Percentiles rank a stretch among this genome's conserved stretches.
These are phyloP conservation scores for Balearica regulorum DNA, from an alignment of 2,797 vertebrate genomes.

Conservation along the genomic window DNA sequence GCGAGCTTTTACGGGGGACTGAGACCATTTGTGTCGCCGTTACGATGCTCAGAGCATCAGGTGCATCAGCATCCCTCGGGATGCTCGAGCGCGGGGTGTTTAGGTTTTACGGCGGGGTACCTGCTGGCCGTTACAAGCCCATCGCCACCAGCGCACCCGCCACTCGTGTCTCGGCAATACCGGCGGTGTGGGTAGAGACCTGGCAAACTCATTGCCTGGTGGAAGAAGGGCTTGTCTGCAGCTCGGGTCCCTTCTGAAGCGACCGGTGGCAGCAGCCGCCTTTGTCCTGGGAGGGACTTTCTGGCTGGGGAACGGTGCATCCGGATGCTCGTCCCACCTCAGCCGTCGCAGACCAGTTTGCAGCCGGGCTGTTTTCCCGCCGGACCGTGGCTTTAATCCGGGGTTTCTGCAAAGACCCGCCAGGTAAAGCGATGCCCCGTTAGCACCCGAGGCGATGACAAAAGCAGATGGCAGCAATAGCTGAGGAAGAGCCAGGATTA, in stretches of 20 bases:
- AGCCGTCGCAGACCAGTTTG: neutral
- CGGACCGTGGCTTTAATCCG: rapidly evolving
- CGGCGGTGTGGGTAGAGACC: neutral
- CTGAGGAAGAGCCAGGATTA: neutral
- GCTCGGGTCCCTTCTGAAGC: neutral
- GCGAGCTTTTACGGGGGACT: neutral
- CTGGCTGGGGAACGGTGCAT: neutral
- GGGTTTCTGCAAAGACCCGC: neutral
- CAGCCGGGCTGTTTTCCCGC: neutral
- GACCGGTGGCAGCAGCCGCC: neutral
- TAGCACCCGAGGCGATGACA: rapidly evolving
- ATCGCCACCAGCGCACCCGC: rapidly evolving
- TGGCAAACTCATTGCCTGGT: neutral
- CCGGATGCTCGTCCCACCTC: neutral
- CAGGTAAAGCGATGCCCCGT: neutral
- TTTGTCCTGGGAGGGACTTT: neutral
- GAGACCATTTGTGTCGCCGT: neutral
- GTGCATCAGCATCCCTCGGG: neutral
- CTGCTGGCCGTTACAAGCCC: neutral
- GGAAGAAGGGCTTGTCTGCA: neutral
- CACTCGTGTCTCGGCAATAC: no score
- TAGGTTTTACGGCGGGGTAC: neutral
- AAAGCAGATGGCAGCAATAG: neutral
- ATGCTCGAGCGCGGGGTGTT: neutral
- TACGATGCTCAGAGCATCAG: neutral